Conservation (phyloP, 2,888 invertebrate genomes). For the Diachrysia chrysitis region DNA sequence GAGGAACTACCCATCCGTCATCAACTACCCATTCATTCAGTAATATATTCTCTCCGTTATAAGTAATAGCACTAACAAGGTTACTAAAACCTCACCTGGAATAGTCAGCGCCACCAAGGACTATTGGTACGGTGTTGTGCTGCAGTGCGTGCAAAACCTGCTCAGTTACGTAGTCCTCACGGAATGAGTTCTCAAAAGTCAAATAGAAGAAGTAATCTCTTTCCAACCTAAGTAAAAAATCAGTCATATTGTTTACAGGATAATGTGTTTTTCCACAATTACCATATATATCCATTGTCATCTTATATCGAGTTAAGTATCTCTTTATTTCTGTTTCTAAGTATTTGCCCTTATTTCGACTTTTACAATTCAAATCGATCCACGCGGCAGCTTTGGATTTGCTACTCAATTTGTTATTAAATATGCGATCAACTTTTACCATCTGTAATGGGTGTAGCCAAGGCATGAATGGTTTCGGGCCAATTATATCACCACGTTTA, state of each 20-base stretch:
- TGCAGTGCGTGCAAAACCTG: conserved; percentile 71
- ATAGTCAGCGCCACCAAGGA: conserved; percentile 78
- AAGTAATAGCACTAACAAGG: too few relatives aligned
- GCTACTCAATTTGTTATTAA: conserved; percentile 59
- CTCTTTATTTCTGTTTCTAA: conserved; percentile 57
- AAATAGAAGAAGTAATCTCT: conserved; percentile 76
- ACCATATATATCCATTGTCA: conserved; percentile 71
- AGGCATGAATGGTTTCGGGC: conserved; percentile 65
- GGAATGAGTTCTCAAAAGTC: conserved; percentile 75
- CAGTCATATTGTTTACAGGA: conserved; percentile 45
- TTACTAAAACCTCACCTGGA: conserved; percentile 64
- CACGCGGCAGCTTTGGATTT: conserved; percentile 73
- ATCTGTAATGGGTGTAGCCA: conserved; percentile 65
- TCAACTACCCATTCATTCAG: too few relatives aligned
- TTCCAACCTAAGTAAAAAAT: conserved; percentile 66
- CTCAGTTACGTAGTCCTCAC: conserved; percentile 78
- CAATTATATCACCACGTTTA: conserved; percentile 57
- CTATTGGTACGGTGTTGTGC: conserved; percentile 73
- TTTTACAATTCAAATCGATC: conserved; percentile 72
- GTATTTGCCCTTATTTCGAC: conserved; percentile 57
- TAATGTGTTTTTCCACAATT: conserved; percentile 67
- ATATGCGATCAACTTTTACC: conserved; percentile 58
- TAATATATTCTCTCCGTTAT: too few relatives aligned
- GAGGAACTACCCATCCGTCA: too few relatives aligned
- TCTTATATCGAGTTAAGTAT: conserved; percentile 58